Conservation (phyloP, 2,113 vertebrate genomes). For the Geococcyx californianus region DNA sequence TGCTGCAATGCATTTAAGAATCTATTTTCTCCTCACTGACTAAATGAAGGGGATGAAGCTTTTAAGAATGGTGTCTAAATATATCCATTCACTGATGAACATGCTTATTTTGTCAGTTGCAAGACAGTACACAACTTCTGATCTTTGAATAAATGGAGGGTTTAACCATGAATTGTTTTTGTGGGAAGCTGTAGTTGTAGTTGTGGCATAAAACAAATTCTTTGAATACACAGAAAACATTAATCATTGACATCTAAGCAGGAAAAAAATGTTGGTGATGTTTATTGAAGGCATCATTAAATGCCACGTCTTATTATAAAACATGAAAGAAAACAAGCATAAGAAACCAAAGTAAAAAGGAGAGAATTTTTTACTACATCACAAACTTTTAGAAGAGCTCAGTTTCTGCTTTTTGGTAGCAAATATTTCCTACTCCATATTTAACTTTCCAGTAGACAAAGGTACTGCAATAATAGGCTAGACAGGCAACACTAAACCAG, state of each 20-base stretch:
- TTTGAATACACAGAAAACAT: slow-evolving; percentile 5
- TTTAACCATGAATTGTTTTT: neutral
- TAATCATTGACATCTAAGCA: neutral
- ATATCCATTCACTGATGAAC: neutral
- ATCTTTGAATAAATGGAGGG: neutral
- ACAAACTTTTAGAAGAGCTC: neutral
- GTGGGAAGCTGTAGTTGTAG: neutral
- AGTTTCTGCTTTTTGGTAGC: neutral
- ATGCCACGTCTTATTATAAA: neutral
- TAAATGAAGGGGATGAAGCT: neutral
- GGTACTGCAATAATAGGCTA: neutral
- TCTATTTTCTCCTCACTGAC: neutral
- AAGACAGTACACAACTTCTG: neutral
- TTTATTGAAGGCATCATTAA: slow-evolving; percentile 9
- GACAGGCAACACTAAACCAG: neutral
- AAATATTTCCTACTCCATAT: neutral
- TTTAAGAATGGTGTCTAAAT: neutral
- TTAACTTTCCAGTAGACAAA: neutral
- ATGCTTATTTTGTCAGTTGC: neutral
- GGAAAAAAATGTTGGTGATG: neutral
- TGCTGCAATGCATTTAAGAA: neutral
- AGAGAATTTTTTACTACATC: neutral
- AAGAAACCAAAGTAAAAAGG: slow-evolving; percentile 1
- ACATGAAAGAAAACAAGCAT: slow-evolving; percentile 24
- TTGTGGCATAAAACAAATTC: neutral